Evolutionary conservation across 2,113 vertebrate species (phyloP), one percentile per base, ranked within the genome.

Genomic region (Speoplatyrhinus poulsoni): DNA sequence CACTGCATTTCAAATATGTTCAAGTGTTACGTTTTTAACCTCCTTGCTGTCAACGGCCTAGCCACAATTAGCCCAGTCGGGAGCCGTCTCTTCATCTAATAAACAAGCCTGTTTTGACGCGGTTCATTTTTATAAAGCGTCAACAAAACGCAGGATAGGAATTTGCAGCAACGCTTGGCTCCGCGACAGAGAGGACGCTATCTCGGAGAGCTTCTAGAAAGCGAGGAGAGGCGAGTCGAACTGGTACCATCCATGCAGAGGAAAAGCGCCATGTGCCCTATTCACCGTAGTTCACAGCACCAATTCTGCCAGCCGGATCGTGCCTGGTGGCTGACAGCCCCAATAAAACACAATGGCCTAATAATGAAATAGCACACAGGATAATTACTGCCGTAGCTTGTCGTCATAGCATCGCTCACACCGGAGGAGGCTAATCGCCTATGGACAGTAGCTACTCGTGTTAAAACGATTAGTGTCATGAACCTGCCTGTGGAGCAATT

Each of bases 351-450:
- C 49, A 73, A 7, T 4, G 36, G 36, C 7, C 36, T 41, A 41
- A 41, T 41, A 41, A 41, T 41, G 36, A 41, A 41, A 41, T 41
- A 26, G 26, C 26, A 60, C 41, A 72, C 65, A 64, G 57, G 61
- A 80, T 69, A 84, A 89, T 87, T 86, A 88, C 91, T 77, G 80
- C 69, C 64, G 59, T 19, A 73, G 58, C 60, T 84, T 26, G 26
- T 26, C 82, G 88, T 73, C 76, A 69, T 72, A 78, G 80, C 62
- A 77, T 54, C 55, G 47, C n/a, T 52, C 48, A 26, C 70, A 69
- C 65, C 36, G 36, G 36, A 12, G 41, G 6, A 2, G 50, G 68
- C 9, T 55, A 55, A 75, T 67, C 65, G 62, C 19, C 12, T 4
- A 0, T 11, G 70, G 60, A 65, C 54, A 73, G 60, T 63, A 63